phyloP scores from a whole-genome alignment of 2,113 vertebrate species.

The Ictalurus furcatus region DNA sequence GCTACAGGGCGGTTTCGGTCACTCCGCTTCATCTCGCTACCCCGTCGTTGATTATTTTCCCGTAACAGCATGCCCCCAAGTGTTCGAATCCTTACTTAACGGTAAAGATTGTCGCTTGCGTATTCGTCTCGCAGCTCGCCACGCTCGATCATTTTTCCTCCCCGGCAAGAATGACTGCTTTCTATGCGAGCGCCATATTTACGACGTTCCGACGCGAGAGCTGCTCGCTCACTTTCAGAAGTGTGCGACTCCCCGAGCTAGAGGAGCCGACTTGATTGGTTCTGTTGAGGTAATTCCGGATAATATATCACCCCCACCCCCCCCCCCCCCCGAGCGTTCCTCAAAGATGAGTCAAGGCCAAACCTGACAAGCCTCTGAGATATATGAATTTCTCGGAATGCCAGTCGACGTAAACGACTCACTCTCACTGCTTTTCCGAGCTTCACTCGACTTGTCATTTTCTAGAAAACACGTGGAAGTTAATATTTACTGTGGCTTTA shows the following conservation, averaged over 20 bases:
- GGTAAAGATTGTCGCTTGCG: background rate
- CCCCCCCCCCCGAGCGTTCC: background rate
- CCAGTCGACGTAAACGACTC: background rate
- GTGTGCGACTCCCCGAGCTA: constrained; percentile 6
- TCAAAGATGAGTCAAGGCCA: constrained; percentile 25
- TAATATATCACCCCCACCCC: constrained; percentile 37
- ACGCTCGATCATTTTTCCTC: background rate
- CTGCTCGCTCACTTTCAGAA: constrained; percentile 29
- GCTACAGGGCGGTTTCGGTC: background rate
- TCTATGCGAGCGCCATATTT: constrained; percentile 21
- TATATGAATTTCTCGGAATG: constrained; percentile 27
- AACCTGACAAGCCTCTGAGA: constrained; percentile 9
- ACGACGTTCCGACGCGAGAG: background rate
- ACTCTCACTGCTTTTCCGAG: no score
- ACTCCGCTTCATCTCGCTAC: background rate
- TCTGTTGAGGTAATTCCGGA: constrained; percentile 35
- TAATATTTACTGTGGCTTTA: constrained; percentile 19
- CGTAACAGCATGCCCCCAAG: background rate
- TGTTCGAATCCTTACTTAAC: background rate
- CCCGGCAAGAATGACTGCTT: background rate
- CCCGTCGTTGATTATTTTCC: background rate
- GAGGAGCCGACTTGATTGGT: constrained; percentile 43
- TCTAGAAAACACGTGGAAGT: background rate
- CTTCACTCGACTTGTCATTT: background rate
- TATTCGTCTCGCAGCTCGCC: background rate